Conservation (phyloP, 2,888 invertebrate species). For the Leucophenga montana region DNA sequence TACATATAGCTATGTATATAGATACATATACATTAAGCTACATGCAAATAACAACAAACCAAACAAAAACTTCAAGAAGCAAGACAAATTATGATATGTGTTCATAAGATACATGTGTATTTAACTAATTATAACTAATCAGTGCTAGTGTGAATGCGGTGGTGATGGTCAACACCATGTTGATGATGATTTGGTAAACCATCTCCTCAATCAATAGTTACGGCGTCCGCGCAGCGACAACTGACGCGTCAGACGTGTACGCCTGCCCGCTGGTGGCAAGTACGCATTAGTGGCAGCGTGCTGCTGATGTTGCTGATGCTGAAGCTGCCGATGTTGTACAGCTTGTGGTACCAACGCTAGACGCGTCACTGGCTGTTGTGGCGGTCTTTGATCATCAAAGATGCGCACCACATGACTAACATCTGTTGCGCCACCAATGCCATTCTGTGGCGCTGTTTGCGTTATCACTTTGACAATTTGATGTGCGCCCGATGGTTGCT, state of each 20-base stretch:
- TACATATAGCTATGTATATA: too few species aligned
- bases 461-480: constrained; percentile 62
- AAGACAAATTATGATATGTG: constrained; percentile 10
- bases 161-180: too few species aligned
- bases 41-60: too few species aligned
- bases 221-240: background rate
- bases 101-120: background rate
- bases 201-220: background rate
- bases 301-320: background rate
- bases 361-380: background rate
- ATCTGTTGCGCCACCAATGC: constrained; percentile 35
- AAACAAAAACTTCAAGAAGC: background rate
- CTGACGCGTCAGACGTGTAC: constrained; percentile 1
- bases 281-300: background rate
- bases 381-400: constrained; percentile 54
- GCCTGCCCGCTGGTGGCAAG: background rate
- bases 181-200: too few species aligned
- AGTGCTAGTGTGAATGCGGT: constrained; percentile 45
- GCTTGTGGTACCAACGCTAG: constrained; percentile 1
- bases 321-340: constrained; percentile 21
- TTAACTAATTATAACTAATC: constrained; percentile 51
- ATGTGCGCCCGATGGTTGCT: constrained; percentile 63
- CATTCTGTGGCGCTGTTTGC: constrained; percentile 42
- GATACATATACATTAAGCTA: too few species aligned
- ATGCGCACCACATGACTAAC: constrained; percentile 60